These are phyloP conservation scores for Argyrosomus regius DNA, from an alignment of 2,797 vertebrate genomes.

Conservation along the genomic window DNA sequence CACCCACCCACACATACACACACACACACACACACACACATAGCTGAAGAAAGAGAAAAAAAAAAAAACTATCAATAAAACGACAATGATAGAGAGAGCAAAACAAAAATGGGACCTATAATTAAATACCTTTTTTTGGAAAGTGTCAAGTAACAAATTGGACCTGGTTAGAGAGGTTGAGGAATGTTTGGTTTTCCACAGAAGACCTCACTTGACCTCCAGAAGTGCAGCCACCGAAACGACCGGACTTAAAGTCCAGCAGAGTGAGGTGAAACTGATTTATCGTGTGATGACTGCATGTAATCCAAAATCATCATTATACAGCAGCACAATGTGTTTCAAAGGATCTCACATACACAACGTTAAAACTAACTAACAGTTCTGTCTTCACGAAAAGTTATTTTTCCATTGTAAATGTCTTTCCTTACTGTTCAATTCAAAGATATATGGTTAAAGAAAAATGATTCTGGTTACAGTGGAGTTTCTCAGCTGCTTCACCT, in stretches of 20 bases:
- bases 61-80: slow-evolving; percentile 74
- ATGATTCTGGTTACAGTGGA: not conserved
- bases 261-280: slow-evolving; percentile 21
- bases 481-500: not conserved
- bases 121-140: slow-evolving; percentile 75
- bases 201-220: slow-evolving; percentile 61
- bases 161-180: slow-evolving; percentile 43
- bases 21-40: slow-evolving; percentile 20
- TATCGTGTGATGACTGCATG: not conserved
- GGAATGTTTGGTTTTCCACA: slow-evolving; percentile 51
- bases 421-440: not conserved
- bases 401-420: not conserved
- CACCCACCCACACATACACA: not conserved
- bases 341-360: not conserved
- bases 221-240: slow-evolving; percentile 33
- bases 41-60: not conserved
- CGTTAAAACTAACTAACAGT: not conserved
- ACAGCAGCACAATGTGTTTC: not conserved
- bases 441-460: not conserved
- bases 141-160: slow-evolving; percentile 79
- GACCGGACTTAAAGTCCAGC: slow-evolving; percentile 16
- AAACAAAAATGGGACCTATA: slow-evolving; percentile 70
- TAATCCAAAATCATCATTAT: not conserved
- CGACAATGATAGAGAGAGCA: slow-evolving; percentile 74
- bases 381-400: not conserved